Base-by-base conservation (phyloP, 2,797 vertebrate species). In the Enoplosus armatus region DNA sequence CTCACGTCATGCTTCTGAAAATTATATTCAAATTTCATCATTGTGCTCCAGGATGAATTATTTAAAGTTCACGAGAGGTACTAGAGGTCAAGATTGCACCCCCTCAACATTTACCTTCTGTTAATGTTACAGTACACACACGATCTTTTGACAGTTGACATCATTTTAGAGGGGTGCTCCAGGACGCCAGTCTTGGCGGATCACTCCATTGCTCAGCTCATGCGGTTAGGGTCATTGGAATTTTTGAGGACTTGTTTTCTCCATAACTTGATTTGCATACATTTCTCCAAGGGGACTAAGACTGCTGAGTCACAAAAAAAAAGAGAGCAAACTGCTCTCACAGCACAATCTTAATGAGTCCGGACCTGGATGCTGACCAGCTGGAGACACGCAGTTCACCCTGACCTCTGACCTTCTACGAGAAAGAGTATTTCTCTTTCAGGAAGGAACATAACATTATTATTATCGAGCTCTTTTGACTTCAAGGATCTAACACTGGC, bases 301-400 rank as follows among this genome's bases (percentile, higher is more conserved):
- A 43, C 43, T 47, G 50, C 61, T 75, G 79, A 75, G 62, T 85
- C 72, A 79, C 59, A 62, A 61, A 60, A 62, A 61, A 60, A 37
- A 53, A 61, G 24, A 63, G 10, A 24, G 27, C 20, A 73, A 67
- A 50, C 16, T 74, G 54, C 61, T 18, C 50, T 58, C 68, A 14
- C 69, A 54, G 41, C 39, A 53, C 33, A 75, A 20, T 41, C 60
- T 41, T 56, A 56, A 73, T 67, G 67, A 54, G 39, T 20, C 39
- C 26, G 15, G 16, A 33, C 37, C 29, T 77, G 74, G 56, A 61
- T 58, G 64, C 66, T n/a, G 72, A 79, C 27, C 77, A 59, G 70
- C 65, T 70, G 0, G 2, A 27, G 27, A 54, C 22, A 1, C 27
- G 12, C 18, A 2, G 15, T 29, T 83, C 55, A 24, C 31, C 53